These are phyloP conservation scores for Hippoglossus stenolepis DNA, from an alignment of 2,113 vertebrate genomes.

Conservation along the genomic window DNA sequence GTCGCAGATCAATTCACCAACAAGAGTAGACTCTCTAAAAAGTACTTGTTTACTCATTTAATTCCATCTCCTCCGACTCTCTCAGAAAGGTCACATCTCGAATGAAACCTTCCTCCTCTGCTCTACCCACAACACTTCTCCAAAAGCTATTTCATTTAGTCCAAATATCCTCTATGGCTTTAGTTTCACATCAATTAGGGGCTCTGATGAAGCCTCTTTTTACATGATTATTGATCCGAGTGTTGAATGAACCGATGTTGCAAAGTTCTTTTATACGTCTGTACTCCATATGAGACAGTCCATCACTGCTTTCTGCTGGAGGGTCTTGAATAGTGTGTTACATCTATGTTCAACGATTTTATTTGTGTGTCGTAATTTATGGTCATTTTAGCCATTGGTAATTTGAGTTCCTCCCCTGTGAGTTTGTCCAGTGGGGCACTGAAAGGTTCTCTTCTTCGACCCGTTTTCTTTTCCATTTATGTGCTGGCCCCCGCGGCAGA, in stretches of 20 bases:
- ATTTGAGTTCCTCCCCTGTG: conserved; percentile 20
- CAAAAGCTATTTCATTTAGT: conserved; percentile 19
- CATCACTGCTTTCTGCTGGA: conserved; percentile 8
- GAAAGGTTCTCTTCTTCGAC: conserved; percentile 29
- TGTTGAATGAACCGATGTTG: background rate
- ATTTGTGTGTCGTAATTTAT: conserved; percentile 37
- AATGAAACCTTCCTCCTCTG: background rate
- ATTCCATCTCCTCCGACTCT: background rate
- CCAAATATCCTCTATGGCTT: conserved; percentile 19
- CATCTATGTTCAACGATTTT: background rate
- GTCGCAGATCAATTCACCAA: background rate
- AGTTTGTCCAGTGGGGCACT: conserved; percentile 22
- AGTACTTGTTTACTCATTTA: background rate
- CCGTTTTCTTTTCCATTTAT: conserved; percentile 28
- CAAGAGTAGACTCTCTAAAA: background rate
- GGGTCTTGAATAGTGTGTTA: background rate
- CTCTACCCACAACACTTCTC: background rate
- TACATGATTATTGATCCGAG: conserved; percentile 45
- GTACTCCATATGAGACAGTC: background rate
- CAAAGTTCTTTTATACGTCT: conserved; percentile 3
- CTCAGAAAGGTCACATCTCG: conserved; percentile 18
- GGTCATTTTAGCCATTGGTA: conserved; percentile 24
- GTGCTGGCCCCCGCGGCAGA: conserved; percentile 19
- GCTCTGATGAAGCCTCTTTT: conserved; percentile 23
- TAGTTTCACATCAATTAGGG: conserved; percentile 32